Percentiles rank a stretch among this genome's conserved stretches.
phyloP scores from a whole-genome alignment of 2,888 invertebrate species.

The Spodoptera picta region DNA sequence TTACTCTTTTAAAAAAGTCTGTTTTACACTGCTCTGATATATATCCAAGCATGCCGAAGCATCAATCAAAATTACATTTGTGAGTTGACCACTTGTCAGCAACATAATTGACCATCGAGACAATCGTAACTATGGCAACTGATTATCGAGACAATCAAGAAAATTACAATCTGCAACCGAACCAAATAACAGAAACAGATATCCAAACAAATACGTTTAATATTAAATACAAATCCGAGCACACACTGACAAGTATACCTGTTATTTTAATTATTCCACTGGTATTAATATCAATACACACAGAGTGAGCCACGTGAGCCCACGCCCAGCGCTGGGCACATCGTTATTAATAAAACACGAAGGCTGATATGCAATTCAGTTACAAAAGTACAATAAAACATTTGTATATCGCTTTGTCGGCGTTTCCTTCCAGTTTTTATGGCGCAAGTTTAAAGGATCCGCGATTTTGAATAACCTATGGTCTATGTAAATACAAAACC shows the following conservation, averaged over 20 bases:
- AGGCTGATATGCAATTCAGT: constrained; percentile 63
- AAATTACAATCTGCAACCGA: not conserved
- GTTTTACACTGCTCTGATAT: too few relatives aligned
- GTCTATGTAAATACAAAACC: too few relatives aligned
- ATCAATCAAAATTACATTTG: too few relatives aligned
- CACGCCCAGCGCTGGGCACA: constrained; percentile 28
- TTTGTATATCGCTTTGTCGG: constrained; percentile 68
- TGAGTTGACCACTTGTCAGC: too few relatives aligned
- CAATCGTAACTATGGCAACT: too few relatives aligned
- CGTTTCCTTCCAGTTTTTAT: constrained; percentile 57
- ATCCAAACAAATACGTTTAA: constrained; percentile 3
- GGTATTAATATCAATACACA: constrained; percentile 38
- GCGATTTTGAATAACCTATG: constrained; percentile 4
- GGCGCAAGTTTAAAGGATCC: constrained; percentile 42
- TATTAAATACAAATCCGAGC: constrained; percentile 24
- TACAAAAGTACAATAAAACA: constrained; percentile 67
- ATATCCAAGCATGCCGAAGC: too few relatives aligned
- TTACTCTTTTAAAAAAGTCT: too few relatives aligned
- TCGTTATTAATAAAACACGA: constrained; percentile 56
- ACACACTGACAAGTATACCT: constrained; percentile 7
- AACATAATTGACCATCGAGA: too few relatives aligned
- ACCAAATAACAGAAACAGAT: not conserved
- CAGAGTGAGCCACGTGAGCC: constrained; percentile 32
- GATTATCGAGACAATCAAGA: too few relatives aligned
- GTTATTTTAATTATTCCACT: constrained; percentile 38